phyloP scores from a whole-genome alignment of 2,888 invertebrate genomes.

The Disparrhopalites patrizii region DNA sequence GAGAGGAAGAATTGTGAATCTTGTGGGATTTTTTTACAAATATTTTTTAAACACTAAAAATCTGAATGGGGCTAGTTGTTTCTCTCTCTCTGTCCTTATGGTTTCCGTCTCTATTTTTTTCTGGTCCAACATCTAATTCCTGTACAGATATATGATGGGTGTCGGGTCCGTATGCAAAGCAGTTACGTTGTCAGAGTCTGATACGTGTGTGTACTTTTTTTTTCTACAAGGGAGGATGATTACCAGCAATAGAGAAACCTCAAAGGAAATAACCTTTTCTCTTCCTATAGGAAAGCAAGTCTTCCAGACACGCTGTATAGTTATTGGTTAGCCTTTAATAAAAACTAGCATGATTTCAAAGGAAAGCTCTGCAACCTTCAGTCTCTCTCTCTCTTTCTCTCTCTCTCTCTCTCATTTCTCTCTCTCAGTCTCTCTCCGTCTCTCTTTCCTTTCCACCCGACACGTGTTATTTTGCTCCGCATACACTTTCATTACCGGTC shows the following conservation, averaged over 20 bases:
- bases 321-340: neutral
- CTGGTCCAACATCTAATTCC: neutral
- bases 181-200: too few species aligned
- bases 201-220: too few species aligned
- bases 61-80: slow-evolving; percentile 14
- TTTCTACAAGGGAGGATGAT: too few species aligned
- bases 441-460: neutral
- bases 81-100: neutral
- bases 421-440: neutral
- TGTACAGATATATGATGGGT: too few species aligned
- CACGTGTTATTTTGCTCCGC: neutral
- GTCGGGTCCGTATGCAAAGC: too few species aligned
- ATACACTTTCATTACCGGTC: neutral
- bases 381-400: neutral
- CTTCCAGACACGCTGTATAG: neutral
- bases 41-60: neutral
- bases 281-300: neutral
- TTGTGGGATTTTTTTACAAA: neutral
- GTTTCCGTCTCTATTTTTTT: neutral
- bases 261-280: neutral
- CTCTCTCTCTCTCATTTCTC: too few species aligned
- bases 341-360: neutral
- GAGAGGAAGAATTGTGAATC: neutral
- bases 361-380: neutral
- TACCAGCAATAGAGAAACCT: too few species aligned